phyloP scores from a whole-genome alignment of 2,797 vertebrate species.

The Tokudaia muenninki region DNA sequence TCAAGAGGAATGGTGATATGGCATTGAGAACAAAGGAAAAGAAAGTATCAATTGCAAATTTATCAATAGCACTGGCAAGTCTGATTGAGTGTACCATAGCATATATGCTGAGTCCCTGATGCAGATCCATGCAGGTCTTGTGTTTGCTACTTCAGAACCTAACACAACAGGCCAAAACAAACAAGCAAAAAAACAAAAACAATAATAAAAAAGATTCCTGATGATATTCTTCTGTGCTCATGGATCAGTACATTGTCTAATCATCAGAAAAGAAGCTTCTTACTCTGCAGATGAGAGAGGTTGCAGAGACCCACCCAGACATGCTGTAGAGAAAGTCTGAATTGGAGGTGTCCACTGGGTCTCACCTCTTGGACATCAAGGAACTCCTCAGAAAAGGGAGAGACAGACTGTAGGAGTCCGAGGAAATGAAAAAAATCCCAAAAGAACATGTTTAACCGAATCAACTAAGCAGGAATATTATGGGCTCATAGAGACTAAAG shows the following conservation, averaged over 20 bases:
- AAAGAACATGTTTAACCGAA: no score
- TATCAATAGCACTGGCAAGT: neutral
- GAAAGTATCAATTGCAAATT: neutral
- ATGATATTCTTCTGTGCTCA: neutral
- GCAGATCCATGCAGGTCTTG: no score
- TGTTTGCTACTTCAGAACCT: neutral
- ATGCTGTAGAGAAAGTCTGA: neutral
- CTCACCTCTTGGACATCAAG: neutral
- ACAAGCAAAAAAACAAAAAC: neutral
- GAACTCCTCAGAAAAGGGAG: neutral
- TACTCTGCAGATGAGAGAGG: neutral
- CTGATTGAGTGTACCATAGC: neutral
- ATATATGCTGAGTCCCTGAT: no score
- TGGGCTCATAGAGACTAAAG: neutral
- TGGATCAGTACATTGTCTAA: neutral
- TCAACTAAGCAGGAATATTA: neutral
- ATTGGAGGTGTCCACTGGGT: neutral
- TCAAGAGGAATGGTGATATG: neutral
- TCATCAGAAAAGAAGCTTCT: no score
- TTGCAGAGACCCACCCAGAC: neutral
- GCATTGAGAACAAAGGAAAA: conserved; percentile 24
- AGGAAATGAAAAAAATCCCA: neutral
- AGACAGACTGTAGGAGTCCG: neutral
- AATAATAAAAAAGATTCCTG: neutral
- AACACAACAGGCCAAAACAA: neutral